phyloP scores from a whole-genome alignment of 1,140 invertebrate species.

The Brachionus sp. region DNA sequence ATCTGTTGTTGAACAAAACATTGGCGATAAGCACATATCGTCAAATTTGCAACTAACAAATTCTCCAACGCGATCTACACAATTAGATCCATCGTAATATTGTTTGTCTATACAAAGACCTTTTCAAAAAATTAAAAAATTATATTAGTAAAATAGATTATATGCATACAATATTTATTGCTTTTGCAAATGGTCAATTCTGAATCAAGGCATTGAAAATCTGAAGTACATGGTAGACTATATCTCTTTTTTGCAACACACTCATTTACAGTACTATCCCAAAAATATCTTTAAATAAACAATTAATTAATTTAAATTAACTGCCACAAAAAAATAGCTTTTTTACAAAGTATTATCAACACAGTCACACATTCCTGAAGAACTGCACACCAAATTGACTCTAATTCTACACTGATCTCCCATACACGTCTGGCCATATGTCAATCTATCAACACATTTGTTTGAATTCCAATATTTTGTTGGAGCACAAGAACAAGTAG shows the following conservation, averaged over 20 bases:
- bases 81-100: background rate
- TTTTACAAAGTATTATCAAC: background rate
- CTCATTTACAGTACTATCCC: background rate
- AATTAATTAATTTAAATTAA: background rate
- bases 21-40: background rate
- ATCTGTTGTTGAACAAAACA: background rate
- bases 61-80: background rate
- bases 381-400: background rate
- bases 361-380: background rate
- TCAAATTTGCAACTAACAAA: background rate
- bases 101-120: background rate
- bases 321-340: background rate
- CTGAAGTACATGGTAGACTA: background rate
- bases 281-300: constrained; percentile 1
- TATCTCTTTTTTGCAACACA: background rate
- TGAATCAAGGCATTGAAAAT: background rate
- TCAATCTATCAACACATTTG: background rate
- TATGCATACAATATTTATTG: background rate
- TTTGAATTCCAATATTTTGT: background rate
- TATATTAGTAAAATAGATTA: background rate
- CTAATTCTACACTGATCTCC: constrained; percentile 4
- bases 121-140: background rate
- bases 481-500: background rate
- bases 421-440: background rate
- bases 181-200: background rate